phyloP scores from a whole-genome alignment of 2,888 invertebrate species.

The Caenorhabditis wallacei region DNA sequence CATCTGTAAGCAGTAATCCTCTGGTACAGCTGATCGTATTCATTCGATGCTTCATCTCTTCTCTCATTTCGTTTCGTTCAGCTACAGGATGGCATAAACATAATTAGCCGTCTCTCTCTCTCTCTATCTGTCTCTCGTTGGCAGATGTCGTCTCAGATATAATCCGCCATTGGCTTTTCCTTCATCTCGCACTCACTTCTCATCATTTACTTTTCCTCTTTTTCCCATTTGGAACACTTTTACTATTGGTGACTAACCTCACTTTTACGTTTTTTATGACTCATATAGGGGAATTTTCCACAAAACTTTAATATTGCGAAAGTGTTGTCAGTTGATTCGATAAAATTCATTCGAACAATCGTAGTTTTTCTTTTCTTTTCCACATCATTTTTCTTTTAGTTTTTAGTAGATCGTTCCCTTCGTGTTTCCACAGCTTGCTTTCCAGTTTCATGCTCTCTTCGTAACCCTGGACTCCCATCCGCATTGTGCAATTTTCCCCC shows the following conservation, averaged over 20 bases:
- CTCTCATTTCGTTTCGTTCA: slow-evolving; percentile 26
- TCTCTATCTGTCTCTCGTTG: slow-evolving; percentile 1
- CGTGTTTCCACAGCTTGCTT: slow-evolving; percentile 45
- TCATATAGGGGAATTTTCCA: slow-evolving; percentile 6
- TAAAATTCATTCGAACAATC: background rate
- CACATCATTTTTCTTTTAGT: slow-evolving; percentile 27
- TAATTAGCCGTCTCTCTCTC: slow-evolving; percentile 34
- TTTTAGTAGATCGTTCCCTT: slow-evolving; percentile 23
- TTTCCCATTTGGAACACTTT: slow-evolving; percentile 2
- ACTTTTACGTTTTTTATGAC: slow-evolving; percentile 13
- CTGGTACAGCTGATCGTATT: slow-evolving; percentile 24
- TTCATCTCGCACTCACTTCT: background rate
- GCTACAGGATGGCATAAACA: slow-evolving; percentile 35
- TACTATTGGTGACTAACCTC: slow-evolving; percentile 19
- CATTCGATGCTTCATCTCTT: slow-evolving; percentile 3
- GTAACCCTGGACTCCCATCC: slow-evolving; percentile 44
- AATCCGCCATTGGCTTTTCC: slow-evolving; percentile 34
- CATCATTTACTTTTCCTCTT: slow-evolving; percentile 6
- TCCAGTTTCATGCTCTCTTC: slow-evolving; percentile 50
- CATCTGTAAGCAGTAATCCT: slow-evolving; percentile 45
- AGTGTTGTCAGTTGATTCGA: background rate
- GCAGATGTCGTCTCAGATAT: slow-evolving; percentile 58
- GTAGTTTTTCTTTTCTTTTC: background rate
- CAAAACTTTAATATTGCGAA: slow-evolving; percentile 13
- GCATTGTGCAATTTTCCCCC: slow-evolving; percentile 47